Evolutionary conservation across 2,797 vertebrate species (phyloP).

Genomic region (Phrynocephalus forsythii): DNA sequence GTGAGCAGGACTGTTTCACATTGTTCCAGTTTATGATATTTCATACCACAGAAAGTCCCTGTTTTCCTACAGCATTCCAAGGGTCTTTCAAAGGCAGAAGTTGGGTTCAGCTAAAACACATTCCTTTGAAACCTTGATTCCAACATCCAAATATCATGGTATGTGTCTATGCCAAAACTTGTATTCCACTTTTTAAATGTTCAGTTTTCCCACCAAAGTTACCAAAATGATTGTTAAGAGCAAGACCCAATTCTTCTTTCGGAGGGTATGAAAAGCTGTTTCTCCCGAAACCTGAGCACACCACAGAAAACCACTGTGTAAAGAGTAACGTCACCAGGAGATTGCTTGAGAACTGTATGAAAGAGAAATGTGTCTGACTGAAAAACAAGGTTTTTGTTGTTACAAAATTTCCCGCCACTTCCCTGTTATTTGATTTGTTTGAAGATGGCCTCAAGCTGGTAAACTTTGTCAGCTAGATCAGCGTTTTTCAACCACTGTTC

Average conservation of each 20-base stretch:
- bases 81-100: background rate
- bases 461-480: too few relatives aligned
- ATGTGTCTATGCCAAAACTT: background rate
- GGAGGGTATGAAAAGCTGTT: background rate
- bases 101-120: background rate
- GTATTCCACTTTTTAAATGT: background rate
- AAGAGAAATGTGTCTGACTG: background rate
- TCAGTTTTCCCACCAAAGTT: background rate
- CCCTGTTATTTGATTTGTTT: background rate
- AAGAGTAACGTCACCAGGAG: conserved; percentile 10
- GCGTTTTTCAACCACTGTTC: too few relatives aligned
- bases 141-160: background rate
- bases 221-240: background rate
- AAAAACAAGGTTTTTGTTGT: background rate
- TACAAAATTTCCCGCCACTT: background rate
- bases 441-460: too few relatives aligned
- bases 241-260: too few relatives aligned
- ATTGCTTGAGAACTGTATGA: background rate
- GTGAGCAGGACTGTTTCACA: background rate
- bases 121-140: conserved; percentile 22
- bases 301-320: background rate
- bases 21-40: background rate
- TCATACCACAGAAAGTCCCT: conserved; percentile 10
- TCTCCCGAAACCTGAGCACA: background rate
- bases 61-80: conserved; percentile 10